These are phyloP conservation scores for Platynereis dumerilii DNA, from an alignment of 2,888 invertebrate species.

Conservation along the genomic window DNA sequence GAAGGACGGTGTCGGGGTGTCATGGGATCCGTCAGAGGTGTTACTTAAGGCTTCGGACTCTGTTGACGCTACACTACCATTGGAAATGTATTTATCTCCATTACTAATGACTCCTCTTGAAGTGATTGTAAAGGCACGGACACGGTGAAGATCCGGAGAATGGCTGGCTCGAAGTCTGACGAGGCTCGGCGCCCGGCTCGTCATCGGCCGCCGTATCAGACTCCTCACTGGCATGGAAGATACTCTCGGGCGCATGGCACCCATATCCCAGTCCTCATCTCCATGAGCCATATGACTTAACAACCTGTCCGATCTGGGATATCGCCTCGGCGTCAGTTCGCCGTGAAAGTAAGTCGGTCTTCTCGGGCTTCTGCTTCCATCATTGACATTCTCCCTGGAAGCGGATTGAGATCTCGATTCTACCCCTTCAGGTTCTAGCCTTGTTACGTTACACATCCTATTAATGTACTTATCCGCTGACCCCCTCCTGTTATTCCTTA, in stretches of 20 bases:
- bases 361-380: too few relatives aligned
- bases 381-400: too few relatives aligned
- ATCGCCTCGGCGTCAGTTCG: too few relatives aligned
- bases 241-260: slow-evolving; percentile 22
- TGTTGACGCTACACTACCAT: slow-evolving; percentile 10
- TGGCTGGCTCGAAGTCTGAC: background rate
- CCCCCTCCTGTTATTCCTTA: too few relatives aligned
- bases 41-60: background rate
- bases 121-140: slow-evolving; percentile 20
- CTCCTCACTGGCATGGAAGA: slow-evolving; percentile 17
- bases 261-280: slow-evolving; percentile 17
- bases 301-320: background rate
- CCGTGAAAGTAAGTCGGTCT: too few relatives aligned
- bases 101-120: slow-evolving; percentile 15
- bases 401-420: too few relatives aligned
- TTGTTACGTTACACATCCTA: too few relatives aligned
- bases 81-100: slow-evolving; percentile 2
- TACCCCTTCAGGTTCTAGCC: too few relatives aligned
- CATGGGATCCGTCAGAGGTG: background rate
- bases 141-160: background rate
- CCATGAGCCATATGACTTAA: background rate
- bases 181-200: background rate
- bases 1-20: slow-evolving; percentile 6
- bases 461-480: too few relatives aligned
- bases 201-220: background rate